Percentiles rank a stretch among this genome's conserved stretches.
phyloP scores from a whole-genome alignment of 2,113 vertebrate species.

The Pomatostomus ruficeps region DNA sequence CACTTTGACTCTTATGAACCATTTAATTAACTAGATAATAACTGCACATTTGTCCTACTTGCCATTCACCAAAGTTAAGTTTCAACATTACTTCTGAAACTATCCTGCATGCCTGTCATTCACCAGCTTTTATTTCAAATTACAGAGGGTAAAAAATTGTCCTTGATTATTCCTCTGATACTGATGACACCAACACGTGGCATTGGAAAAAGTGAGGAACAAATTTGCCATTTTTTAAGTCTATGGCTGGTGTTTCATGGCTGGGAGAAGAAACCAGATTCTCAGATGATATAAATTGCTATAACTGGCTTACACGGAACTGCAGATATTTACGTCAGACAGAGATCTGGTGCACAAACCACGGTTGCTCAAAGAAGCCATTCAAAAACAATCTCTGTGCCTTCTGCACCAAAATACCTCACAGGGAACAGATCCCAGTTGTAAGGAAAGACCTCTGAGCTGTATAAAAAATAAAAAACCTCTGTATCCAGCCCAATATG shows the following conservation, averaged over 20 bases:
- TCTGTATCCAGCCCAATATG: background rate
- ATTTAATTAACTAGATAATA: slow-evolving; percentile 36
- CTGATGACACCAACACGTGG: background rate
- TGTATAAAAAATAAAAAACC: background rate
- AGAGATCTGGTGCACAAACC: background rate
- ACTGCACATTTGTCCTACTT: slow-evolving; percentile 18
- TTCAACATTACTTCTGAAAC: background rate
- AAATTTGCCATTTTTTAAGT: background rate
- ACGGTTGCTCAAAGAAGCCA: background rate
- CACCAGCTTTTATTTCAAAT: background rate
- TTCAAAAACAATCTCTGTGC: background rate
- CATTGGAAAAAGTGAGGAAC: background rate
- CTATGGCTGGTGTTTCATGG: background rate
- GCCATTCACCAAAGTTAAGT: background rate
- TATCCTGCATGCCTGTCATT: background rate
- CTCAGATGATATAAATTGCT: background rate
- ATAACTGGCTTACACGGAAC: background rate
- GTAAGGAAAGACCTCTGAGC: background rate
- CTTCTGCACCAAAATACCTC: background rate
- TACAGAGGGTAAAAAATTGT: background rate
- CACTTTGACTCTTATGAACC: background rate
- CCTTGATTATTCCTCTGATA: background rate
- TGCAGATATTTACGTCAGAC: background rate
- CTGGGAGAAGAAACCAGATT: background rate
- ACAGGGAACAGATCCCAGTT: background rate